Percentiles rank a stretch among this genome's conserved stretches.
Evolutionary conservation across 2,113 vertebrate species (phyloP).

Genomic region (Atractosteus spatula): DNA sequence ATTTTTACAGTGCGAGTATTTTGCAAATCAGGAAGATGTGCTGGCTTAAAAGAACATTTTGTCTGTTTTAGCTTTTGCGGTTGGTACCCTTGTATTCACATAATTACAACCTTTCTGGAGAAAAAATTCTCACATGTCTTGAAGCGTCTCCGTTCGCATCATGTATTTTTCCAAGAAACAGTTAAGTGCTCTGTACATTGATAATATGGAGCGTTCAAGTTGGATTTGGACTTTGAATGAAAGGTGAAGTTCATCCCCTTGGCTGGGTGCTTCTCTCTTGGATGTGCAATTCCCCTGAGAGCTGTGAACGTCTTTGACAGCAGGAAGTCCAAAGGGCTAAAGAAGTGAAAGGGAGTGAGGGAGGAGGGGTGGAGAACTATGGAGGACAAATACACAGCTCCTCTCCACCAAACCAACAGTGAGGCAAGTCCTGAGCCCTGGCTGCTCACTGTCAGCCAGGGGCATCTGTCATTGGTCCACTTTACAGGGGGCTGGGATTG

Average conservation of each 20-base stretch:
- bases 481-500: constrained; percentile 13
- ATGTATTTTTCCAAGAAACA: too few species aligned
- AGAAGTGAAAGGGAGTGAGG: neutral
- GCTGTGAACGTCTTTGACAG: neutral
- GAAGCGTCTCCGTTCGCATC: too few species aligned
- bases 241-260: neutral
- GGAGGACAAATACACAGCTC: neutral
- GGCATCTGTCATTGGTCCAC: constrained; percentile 31
- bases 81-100: too few species aligned
- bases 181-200: too few species aligned
- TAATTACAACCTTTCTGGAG: too few species aligned
- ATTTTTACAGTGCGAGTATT: too few species aligned
- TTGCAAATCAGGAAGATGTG: too few species aligned
- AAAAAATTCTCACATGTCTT: too few species aligned
- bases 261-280: neutral
- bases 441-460: constrained; percentile 24
- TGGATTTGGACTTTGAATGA: too few species aligned
- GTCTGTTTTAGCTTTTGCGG: too few species aligned
- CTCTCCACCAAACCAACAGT: constrained; percentile 12
- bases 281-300: neutral
- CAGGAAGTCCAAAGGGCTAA: neutral
- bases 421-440: constrained; percentile 16
- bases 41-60: too few species aligned
- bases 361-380: neutral
- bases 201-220: too few species aligned